phyloP scores from a whole-genome alignment of 2,113 vertebrate species.

The Puntigrus tetrazona region DNA sequence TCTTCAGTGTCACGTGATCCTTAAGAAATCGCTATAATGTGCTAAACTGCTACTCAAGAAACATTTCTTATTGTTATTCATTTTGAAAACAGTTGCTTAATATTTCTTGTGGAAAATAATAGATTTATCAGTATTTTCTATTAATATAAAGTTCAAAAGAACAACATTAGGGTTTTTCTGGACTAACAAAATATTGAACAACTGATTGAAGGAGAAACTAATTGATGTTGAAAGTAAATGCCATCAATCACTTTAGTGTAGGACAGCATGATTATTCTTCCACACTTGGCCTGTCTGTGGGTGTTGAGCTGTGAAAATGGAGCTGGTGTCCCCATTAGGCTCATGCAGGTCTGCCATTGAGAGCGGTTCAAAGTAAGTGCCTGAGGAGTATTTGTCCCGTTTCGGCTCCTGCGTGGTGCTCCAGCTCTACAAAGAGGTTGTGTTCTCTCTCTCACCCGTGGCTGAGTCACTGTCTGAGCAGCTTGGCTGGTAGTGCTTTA shows the following conservation, averaged over 20 bases:
- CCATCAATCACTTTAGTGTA: neutral
- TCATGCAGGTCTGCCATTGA: conserved; percentile 27
- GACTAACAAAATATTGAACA: neutral
- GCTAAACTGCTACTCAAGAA: neutral
- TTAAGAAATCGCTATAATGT: neutral
- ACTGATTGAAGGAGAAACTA: neutral
- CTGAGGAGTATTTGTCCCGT: conserved; percentile 16
- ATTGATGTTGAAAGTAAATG: conserved; percentile 3
- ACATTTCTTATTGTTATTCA: neutral
- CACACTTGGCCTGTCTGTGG: conserved; percentile 21
- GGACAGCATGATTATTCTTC: conserved; percentile 5
- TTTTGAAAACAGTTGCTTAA: neutral
- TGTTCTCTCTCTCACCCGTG: conserved; percentile 34
- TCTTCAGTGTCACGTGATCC: neutral
- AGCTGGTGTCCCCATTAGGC: conserved; percentile 30
- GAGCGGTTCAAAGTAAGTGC: conserved; percentile 38
- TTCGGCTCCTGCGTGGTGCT: conserved; percentile 25
- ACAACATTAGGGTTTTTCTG: neutral
- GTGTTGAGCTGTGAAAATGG: conserved; percentile 34
- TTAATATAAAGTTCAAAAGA: neutral
- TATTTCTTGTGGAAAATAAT: neutral
- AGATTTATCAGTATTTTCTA: neutral
- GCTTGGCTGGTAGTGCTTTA: conserved; percentile 68
- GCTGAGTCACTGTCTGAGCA: conserved; percentile 77
- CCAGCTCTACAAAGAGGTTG: conserved; percentile 28